Evolutionary conservation across 2,797 vertebrate genomes (phyloP).

Genomic region (Peromyscus aztecus): DNA sequence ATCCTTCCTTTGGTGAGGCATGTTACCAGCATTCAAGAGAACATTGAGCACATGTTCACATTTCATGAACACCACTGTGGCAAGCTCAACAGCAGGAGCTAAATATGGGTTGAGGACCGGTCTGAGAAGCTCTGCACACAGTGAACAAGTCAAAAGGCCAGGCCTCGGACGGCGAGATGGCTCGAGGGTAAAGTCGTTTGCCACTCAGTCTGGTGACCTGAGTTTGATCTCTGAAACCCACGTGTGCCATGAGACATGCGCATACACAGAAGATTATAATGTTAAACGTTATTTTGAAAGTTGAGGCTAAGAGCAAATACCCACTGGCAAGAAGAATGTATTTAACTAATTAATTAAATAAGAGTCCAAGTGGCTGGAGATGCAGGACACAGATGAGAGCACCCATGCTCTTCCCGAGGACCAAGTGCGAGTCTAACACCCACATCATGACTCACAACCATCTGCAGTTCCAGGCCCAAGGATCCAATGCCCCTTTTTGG

Average conservation of each 20-base stretch:
- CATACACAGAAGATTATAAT: background rate
- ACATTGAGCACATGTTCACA: background rate
- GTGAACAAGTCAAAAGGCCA: background rate
- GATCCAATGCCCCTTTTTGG: background rate
- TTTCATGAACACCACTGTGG: background rate
- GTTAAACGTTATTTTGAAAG: background rate
- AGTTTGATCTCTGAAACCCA: background rate
- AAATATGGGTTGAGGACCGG: background rate
- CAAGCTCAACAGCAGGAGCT: background rate
- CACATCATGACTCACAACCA: background rate
- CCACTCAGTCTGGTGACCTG: background rate
- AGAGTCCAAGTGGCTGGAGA: background rate
- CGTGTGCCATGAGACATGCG: background rate
- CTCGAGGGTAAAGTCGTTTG: background rate
- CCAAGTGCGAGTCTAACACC: too few relatives aligned
- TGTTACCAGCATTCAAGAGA: background rate
- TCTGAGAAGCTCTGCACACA: background rate
- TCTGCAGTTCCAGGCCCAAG: background rate
- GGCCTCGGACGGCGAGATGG: background rate
- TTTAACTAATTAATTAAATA: slow-evolving; percentile 37
- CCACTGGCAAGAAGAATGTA: background rate
- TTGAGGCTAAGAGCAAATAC: background rate
- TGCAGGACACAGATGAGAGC: too few relatives aligned
- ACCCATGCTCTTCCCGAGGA: background rate
- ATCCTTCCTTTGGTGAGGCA: background rate